A percentile compares a stretch with the other conserved stretches of the same genome.
phyloP scores from a whole-genome alignment of 2,888 invertebrate species.

The Bombylius major region DNA sequence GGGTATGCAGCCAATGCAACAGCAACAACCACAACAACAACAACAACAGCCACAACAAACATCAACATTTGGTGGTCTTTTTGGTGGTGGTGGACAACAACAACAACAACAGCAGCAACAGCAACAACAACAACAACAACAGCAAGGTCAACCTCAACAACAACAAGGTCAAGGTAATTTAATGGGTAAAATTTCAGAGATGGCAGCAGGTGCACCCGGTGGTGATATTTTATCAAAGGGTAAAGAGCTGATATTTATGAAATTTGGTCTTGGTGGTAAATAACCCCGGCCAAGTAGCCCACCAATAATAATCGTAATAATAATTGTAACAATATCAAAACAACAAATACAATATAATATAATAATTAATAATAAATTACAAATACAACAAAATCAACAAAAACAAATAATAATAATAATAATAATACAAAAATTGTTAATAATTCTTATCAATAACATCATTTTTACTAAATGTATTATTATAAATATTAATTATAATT shows the following conservation, averaged over 20 bases:
- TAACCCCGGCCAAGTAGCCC: conserved; percentile 40
- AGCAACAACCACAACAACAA: conserved; percentile 22
- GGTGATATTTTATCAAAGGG: conserved; percentile 86
- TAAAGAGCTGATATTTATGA: conserved; percentile 88
- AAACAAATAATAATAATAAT: background rate
- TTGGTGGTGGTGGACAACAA: conserved; percentile 25
- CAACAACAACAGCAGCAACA: conserved; percentile 38
- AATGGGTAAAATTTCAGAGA: conserved; percentile 81
- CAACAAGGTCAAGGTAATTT: conserved; percentile 45
- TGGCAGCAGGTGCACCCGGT: conserved; percentile 70
- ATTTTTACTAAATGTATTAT: conserved; percentile 10
- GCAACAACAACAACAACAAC: conserved; percentile 28
- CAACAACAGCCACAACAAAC: conserved; percentile 12
- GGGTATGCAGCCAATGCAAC: conserved; percentile 34
- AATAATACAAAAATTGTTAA: conserved; percentile 5
- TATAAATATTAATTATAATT: conserved; percentile 27
- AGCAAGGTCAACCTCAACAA: conserved; percentile 32
- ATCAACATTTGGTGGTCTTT: conserved; percentile 13
- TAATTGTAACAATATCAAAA: background rate
- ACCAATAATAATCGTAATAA: conserved; percentile 20
- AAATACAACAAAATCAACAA: background rate
- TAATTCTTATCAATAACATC: conserved; percentile 3
- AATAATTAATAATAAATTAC: background rate
- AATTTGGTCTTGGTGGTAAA: conserved; percentile 76
- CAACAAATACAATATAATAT: background rate